A percentile compares a stretch with the other conserved stretches of the same genome.
Evolutionary conservation across 2,113 vertebrate genomes (phyloP).

Genomic region (Aldabrachelys gigantea): DNA sequence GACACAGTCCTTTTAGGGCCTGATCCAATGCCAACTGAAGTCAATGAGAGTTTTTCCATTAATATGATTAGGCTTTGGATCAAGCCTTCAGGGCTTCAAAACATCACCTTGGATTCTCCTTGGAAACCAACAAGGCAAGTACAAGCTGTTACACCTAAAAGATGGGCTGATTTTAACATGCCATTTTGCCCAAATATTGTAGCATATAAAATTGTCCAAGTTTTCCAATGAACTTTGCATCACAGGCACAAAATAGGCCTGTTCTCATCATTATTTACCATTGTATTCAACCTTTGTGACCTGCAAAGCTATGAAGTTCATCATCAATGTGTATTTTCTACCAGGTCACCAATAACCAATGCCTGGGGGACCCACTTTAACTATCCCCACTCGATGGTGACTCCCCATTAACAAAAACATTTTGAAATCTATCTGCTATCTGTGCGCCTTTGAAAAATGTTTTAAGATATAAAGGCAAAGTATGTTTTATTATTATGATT

Average conservation of each 20-base stretch:
- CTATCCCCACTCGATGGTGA: not conserved
- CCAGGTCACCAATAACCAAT: not conserved
- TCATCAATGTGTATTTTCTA: not conserved
- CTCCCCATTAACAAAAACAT: not conserved
- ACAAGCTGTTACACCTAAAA: not conserved
- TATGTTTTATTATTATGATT: not conserved
- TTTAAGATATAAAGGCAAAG: not conserved
- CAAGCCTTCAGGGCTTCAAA: not conserved
- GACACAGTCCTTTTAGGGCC: not conserved
- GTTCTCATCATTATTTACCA: not conserved
- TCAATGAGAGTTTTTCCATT: not conserved
- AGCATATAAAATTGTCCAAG: not conserved
- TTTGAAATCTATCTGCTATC: not conserved
- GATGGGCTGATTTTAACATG: not conserved
- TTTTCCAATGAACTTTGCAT: not conserved
- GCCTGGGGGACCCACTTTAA: not conserved
- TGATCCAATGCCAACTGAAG: not conserved
- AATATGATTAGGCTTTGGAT: not conserved
- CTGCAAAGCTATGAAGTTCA: not conserved
- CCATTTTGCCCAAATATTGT: not conserved
- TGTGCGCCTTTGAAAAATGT: not conserved
- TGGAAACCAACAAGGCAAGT: not conserved
- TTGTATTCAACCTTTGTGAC: not conserved
- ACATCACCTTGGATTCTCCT: not conserved
- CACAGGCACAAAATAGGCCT: not conserved